Percentiles rank a stretch among this genome's conserved stretches.
Conservation (phyloP, 2,888 invertebrate genomes). For the Parnassius mnemosyne region DNA sequence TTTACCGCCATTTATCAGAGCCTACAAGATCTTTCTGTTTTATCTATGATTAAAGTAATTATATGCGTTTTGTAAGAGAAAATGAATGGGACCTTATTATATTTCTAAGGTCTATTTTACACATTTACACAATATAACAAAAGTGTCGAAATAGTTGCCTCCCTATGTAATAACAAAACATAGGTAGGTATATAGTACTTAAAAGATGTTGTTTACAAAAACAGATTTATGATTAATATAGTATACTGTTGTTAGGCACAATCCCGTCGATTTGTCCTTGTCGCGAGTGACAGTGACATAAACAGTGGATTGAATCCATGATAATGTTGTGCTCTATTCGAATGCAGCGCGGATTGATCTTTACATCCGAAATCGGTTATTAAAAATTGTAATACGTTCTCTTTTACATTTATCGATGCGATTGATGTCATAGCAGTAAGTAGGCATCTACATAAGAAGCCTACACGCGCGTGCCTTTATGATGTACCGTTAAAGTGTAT, state of each 20-base stretch:
- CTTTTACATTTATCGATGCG: constrained; percentile 46
- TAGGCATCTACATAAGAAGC: constrained; percentile 27
- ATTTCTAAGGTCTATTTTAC: no score
- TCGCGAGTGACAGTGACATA: constrained; percentile 20
- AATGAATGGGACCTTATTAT: no score
- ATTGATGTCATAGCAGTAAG: constrained; percentile 54
- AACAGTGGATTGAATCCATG: constrained; percentile 14
- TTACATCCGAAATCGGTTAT: constrained; percentile 28
- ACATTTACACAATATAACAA: no score
- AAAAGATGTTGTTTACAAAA: no score
- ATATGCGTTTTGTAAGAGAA: no score
- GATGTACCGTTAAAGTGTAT: constrained; percentile 27
- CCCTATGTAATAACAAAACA: no score
- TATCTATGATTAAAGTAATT: no score
- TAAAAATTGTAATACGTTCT: constrained; percentile 36
- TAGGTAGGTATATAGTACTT: no score
- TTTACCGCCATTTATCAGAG: no score
- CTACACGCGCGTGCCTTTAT: constrained; percentile 16
- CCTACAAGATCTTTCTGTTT: no score
- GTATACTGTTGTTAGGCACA: not conserved
- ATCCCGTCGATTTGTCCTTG: constrained; percentile 25
- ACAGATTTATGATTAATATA: no score
- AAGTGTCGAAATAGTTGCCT: no score
- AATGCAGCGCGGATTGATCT: constrained; percentile 22
- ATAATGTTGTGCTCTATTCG: constrained; percentile 23